Base-by-base conservation (phyloP, 2,888 invertebrate genomes). In the Ametastegia equiseti region DNA sequence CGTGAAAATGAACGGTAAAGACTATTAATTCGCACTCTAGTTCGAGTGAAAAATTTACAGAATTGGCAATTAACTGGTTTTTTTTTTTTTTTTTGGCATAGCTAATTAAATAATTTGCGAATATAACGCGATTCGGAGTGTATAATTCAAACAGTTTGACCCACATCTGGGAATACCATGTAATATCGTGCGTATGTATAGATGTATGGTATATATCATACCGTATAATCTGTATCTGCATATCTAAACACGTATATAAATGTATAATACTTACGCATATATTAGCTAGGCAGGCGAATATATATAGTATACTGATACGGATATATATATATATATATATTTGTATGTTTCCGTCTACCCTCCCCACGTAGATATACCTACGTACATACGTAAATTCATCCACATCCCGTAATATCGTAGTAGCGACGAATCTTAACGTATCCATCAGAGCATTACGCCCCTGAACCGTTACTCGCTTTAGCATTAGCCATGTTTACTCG, bases 381-480 rank as follows among this genome's bases (percentile, higher is more conserved):
- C 39, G 7, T n/a, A 67, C 23, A 67, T 39, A 67, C 19, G 39
- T 39, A 39, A 6, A 39, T 36, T 7, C 27, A 39, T 39, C 19
- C 2, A 67, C 27, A 30, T 42, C 30, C 69, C 30, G 60, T 30
- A 30, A 15, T 13, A 30, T 45, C 30, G 60, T 30, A 30, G 9
- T 13, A 30, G 30, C 60, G 47, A n/a, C 71, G 47, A 71, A 75
- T 54, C 54, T 54, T 75, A 75, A 75, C 75, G 75, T 75, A 75
- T 75, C 54, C 75, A 75, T 2, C 75, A 50, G 75, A 75, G 75
- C 75, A 75, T 75, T 75, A 54, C 75, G 45, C 75, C 27, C n/a
- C 33, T 36, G 75, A 45, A 75, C 75, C 75, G 75, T 75, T 75
- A 75, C n/a, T 75, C 11, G 19, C 5, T 75, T 27, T 11, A 36